Conservation (phyloP, 92 coral and sea anemone species). For the Parazoanthus atlanticus region DNA sequence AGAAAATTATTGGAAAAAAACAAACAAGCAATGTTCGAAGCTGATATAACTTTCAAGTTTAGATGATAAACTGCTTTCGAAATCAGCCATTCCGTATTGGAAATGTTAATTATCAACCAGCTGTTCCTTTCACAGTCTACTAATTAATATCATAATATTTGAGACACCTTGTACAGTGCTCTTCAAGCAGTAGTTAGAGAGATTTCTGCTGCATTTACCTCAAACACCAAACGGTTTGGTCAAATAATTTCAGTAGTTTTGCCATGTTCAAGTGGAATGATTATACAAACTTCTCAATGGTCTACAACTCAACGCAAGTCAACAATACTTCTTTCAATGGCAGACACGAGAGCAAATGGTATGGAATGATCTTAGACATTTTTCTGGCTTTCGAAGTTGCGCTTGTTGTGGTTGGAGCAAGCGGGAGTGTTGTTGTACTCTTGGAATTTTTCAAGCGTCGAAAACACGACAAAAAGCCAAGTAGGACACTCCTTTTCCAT, state of each 20-base stretch:
- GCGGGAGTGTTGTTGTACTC: background rate
- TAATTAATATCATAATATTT: no score
- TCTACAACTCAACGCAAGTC: background rate
- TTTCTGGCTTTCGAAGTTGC: background rate
- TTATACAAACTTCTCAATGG: background rate
- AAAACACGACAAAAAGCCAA: constrained; percentile 14
- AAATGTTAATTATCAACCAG: no score
- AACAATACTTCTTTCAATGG: background rate
- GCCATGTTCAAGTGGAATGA: background rate
- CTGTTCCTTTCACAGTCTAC: no score
- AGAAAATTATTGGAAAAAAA: no score
- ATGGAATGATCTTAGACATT: background rate
- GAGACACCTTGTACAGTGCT: no score
- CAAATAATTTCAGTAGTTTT: background rate
- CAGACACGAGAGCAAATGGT: background rate
- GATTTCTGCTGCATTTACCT: no score
- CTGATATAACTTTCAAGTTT: no score
- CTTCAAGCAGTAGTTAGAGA: no score
- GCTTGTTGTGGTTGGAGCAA: constrained; percentile 7
- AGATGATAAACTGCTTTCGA: no score
- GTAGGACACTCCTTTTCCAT: constrained; percentile 12
- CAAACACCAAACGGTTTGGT: no score
- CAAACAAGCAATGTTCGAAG: no score
- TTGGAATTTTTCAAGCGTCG: constrained; percentile 24
- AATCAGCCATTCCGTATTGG: no score